Percentiles rank a stretch among this genome's conserved stretches.
phyloP scores from a whole-genome alignment of 2,113 vertebrate species.

The Centropus bengalensis region DNA sequence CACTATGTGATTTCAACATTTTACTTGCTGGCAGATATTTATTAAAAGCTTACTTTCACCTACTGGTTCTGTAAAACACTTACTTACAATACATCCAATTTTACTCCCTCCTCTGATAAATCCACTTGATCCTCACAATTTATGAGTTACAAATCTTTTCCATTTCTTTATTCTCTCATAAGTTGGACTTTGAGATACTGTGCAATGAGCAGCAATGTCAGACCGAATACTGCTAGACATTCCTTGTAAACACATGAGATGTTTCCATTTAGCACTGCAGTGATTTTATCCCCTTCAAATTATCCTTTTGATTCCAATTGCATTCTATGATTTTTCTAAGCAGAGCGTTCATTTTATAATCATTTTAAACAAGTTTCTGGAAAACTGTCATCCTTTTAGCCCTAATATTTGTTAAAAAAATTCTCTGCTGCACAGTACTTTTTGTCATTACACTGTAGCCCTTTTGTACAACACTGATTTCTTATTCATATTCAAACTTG shows the following conservation, averaged over 20 bases:
- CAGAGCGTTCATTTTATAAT: neutral
- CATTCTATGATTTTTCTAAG: neutral
- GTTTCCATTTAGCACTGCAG: neutral
- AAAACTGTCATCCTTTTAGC: neutral
- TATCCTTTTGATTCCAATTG: neutral
- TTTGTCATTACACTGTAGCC: neutral
- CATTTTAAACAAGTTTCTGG: neutral
- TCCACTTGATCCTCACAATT: neutral
- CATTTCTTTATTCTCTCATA: neutral
- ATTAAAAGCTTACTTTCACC: neutral
- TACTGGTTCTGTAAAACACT: neutral
- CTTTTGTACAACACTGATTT: neutral
- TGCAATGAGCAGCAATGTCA: neutral
- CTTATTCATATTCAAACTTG: constrained; percentile 1
- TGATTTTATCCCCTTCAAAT: neutral
- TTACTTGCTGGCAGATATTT: neutral
- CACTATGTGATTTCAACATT: neutral
- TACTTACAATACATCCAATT: neutral
- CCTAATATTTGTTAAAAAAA: neutral
- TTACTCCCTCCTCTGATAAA: neutral
- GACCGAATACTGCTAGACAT: neutral
- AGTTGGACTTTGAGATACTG: neutral
- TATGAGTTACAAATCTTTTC: neutral
- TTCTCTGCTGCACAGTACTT: neutral
- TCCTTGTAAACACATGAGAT: neutral